Evolutionary conservation across 2,797 vertebrate species (phyloP), one percentile per base, ranked within the genome.

Genomic region (Tolypeutes matacus): DNA sequence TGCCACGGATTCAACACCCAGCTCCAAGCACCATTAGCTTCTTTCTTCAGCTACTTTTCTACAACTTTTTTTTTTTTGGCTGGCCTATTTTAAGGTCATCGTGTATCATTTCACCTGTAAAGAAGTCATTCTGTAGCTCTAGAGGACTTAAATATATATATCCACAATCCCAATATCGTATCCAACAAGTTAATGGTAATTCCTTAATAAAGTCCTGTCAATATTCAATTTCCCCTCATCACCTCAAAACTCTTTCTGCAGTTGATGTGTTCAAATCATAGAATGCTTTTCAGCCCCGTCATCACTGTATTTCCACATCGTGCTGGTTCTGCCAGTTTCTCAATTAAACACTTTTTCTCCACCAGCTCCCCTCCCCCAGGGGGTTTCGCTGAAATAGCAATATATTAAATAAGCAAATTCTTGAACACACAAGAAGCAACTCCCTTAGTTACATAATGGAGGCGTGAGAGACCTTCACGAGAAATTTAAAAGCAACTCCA

Each of bases 321-420:
- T 77, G 67, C 78, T 64, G 72, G 42, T 23, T 56, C 5, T 53
- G 73, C 73, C 85, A 49, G 73, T 72, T 95, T 80, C 95, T 92
- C 75, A 46, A 77, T 39, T 64, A 85, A 88, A 89, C 39, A 73
- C 49, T 27, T 31, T 49, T 77, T 42, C 70, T 81, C 65, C 58
- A 31, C 42, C 49, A 65, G 58, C 31, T 39, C 36, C 15, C 34
- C 60, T 36, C 15, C 39, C 72, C 60, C 75, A 73, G 18, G 42
- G 29, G 87, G 65, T 27, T 5, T 77, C 88, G 72, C 76, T 80
- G 76, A 64, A 84, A 86, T 23, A 96, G 76, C 46, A n/a, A 29
- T 42, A 86, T 31, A 20, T 88, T 70, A 58, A 15, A 83, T 31
- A 86, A 67, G 65, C 53, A 93, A 67, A 60, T 15, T 82, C 64